phyloP scores from a whole-genome alignment of 2,797 vertebrate species.

The Argyrosomus regius region DNA sequence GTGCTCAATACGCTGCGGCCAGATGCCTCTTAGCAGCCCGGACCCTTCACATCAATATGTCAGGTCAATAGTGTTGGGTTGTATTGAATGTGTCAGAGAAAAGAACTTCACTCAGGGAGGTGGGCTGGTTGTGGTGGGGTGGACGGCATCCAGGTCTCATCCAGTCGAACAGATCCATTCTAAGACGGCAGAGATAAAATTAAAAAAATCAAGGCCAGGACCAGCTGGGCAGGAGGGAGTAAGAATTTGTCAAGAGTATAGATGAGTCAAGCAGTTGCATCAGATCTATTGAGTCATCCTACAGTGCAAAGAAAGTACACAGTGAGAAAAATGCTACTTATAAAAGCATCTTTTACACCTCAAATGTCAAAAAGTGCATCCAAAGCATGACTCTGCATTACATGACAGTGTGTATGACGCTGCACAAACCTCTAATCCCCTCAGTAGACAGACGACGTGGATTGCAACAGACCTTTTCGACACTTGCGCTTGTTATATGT shows the following conservation, averaged over 20 bases:
- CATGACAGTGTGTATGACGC: neutral
- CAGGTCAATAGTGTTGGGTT: slow-evolving; percentile 79
- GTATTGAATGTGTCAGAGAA: slow-evolving; percentile 80
- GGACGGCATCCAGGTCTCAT: slow-evolving; percentile 46
- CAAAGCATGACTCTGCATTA: slow-evolving; percentile 7
- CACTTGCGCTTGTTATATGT: slow-evolving; percentile 26
- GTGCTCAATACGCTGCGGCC: slow-evolving; percentile 64
- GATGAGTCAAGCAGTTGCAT: slow-evolving; percentile 40
- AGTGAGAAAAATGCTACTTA: slow-evolving; percentile 2
- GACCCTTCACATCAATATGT: slow-evolving; percentile 76
- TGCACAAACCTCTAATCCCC: neutral
- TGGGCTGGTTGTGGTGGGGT: slow-evolving; percentile 30
- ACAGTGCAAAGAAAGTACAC: slow-evolving; percentile 2
- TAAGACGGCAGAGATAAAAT: slow-evolving; percentile 13
- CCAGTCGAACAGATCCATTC: slow-evolving; percentile 55
- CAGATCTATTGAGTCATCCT: slow-evolving; percentile 23
- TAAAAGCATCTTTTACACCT: neutral
- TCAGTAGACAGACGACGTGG: neutral
- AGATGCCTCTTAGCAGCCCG: slow-evolving; percentile 75
- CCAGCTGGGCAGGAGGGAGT: slow-evolving; percentile 11
- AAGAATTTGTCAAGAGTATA: slow-evolving; percentile 28
- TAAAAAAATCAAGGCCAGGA: neutral
- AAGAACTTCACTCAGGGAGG: slow-evolving; percentile 67
- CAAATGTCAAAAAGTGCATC: neutral
- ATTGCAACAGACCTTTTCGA: slow-evolving; percentile 22